Evolutionary conservation across 2,888 invertebrate genomes (phyloP).

Genomic region (Monopis laevigella): DNA sequence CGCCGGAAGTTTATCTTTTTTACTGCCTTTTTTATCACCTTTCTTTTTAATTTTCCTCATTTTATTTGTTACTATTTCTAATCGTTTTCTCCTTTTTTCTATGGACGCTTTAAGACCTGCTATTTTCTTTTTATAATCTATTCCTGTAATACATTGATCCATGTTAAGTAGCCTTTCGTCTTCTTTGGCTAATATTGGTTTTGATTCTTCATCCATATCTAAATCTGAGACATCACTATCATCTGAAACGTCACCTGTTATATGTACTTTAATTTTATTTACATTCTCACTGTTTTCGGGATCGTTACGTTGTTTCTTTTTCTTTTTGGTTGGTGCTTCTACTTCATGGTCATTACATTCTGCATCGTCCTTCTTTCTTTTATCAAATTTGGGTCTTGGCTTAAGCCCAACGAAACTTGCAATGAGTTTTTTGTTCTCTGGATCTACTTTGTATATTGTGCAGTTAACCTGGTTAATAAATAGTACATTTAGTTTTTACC

Average conservation of each 20-base stretch:
- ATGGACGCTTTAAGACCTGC: constrained; percentile 34
- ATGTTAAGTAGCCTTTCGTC: constrained; percentile 39
- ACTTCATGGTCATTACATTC: constrained; percentile 16
- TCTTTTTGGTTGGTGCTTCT: constrained; percentile 10
- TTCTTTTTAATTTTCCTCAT: constrained; percentile 39
- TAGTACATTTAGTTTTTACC: no score
- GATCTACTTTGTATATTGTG: constrained; percentile 43
- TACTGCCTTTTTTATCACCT: constrained; percentile 35
- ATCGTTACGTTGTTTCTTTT: constrained; percentile 10
- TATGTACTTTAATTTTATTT: no score
- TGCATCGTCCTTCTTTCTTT: constrained; percentile 7
- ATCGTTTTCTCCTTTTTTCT: constrained; percentile 29
- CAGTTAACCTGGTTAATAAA: no score
- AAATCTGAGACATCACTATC: no score
- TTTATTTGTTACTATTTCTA: constrained; percentile 33
- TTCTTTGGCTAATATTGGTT: constrained; percentile 25
- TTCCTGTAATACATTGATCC: constrained; percentile 33
- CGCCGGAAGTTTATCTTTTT: constrained; percentile 44
- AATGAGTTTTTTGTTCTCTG: constrained; percentile 40
- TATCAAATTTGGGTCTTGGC: constrained; percentile 29
- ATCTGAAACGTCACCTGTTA: no score
- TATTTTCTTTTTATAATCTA: constrained; percentile 37
- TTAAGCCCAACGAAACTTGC: constrained; percentile 47
- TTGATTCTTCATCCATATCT: constrained; percentile 20
- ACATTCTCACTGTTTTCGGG: not conserved